Percentiles rank a stretch among this genome's conserved stretches.
phyloP scores from a whole-genome alignment of 2,888 invertebrate genomes.

The Temnothorax rugatulus region DNA sequence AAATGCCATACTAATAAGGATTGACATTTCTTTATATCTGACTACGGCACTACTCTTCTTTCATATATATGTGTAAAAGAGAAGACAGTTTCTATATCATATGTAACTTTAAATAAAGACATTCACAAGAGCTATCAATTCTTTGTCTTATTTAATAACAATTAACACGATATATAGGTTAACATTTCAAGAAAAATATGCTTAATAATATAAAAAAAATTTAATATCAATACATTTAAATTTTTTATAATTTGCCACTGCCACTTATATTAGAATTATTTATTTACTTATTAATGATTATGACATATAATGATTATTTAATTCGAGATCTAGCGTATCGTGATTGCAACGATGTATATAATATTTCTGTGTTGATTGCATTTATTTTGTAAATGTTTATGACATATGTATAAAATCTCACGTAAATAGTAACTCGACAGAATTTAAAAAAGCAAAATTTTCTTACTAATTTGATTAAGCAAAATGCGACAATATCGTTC shows the following conservation, averaged over 20 bases:
- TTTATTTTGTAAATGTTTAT: background rate
- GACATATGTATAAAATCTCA: background rate
- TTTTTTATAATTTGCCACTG: background rate
- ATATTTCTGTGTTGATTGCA: background rate
- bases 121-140: background rate
- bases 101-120: constrained; percentile 15
- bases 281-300: background rate
- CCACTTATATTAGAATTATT: constrained; percentile 1
- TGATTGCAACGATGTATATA: background rate
- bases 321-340: background rate
- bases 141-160: background rate
- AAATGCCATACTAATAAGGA: background rate
- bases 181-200: background rate
- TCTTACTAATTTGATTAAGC: background rate
- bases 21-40: background rate
- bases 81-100: background rate
- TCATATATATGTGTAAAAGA: background rate
- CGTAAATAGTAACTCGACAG: background rate
- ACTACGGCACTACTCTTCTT: background rate
- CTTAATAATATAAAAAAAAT: background rate
- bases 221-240: background rate
- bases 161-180: background rate
- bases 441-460: background rate
- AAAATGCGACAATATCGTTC: no score
- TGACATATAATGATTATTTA: background rate